Percentiles rank a stretch among this genome's conserved stretches.
These are phyloP conservation scores for Cacatua alba DNA, from an alignment of 2,113 vertebrate species.

Conservation along the genomic window DNA sequence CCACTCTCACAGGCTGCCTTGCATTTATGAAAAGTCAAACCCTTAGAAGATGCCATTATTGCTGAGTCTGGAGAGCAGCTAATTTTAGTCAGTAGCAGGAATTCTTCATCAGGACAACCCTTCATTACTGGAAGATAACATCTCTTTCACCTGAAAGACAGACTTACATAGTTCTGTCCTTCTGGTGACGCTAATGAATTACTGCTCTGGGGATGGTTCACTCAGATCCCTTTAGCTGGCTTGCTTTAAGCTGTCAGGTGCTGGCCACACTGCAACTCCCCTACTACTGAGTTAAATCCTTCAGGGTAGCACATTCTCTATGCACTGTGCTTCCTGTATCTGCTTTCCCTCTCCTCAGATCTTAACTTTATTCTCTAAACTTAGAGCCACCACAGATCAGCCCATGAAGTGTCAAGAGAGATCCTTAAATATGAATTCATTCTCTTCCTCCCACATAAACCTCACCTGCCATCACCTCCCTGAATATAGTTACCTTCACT, in stretches of 20 bases:
- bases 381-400: constrained; percentile 28
- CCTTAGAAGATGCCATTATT: neutral
- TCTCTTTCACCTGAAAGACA: constrained; percentile 49
- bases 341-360: neutral
- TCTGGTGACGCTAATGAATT: constrained; percentile 52
- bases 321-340: neutral
- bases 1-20: neutral
- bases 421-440: constrained; percentile 8
- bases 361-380: constrained; percentile 38
- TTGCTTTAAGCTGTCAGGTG: neutral
- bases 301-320: neutral
- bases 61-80: neutral
- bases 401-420: neutral
- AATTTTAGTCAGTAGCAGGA: constrained; percentile 21
- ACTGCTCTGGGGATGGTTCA: neutral
- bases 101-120: constrained; percentile 11
- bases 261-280: neutral
- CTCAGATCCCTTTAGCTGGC: neutral
- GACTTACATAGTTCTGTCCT: constrained; percentile 41
- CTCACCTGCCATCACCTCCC: constrained; percentile 61
- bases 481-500: constrained; percentile 34
- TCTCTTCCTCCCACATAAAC: constrained; percentile 43
- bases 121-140: constrained; percentile 29
- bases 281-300: neutral
- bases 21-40: neutral